These are phyloP conservation scores for Myiotriccus ornatus DNA, from an alignment of 2,797 vertebrate genomes.

Conservation along the genomic window DNA sequence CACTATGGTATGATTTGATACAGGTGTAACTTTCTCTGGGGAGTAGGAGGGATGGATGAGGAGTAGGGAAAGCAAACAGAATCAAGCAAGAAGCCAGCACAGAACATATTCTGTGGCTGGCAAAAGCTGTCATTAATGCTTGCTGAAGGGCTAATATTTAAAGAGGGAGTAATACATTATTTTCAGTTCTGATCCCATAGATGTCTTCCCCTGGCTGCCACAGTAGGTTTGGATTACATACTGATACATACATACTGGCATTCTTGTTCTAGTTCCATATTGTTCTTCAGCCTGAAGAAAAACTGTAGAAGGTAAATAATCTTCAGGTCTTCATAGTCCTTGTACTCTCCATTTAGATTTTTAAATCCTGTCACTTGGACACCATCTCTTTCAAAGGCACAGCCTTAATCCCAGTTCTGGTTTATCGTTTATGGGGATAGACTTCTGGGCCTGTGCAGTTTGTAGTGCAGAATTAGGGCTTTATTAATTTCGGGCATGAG, in stretches of 20 bases:
- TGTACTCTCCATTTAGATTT: background rate
- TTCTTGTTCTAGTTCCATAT: background rate
- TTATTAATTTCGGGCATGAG: background rate
- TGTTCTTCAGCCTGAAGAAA: background rate
- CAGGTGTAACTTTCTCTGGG: background rate
- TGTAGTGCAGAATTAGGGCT: background rate
- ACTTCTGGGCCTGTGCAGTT: background rate
- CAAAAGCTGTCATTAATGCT: background rate
- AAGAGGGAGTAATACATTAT: background rate
- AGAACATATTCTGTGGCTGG: background rate
- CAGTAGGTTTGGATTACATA: background rate
- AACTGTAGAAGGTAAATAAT: background rate
- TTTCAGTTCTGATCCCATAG: background rate
- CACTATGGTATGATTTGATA: background rate
- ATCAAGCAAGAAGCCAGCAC: background rate
- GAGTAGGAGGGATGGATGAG: background rate
- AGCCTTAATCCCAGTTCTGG: background rate
- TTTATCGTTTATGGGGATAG: background rate
- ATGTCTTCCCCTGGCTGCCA: background rate
- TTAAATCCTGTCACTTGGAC: background rate
- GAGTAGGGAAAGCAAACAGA: background rate
- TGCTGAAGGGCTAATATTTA: background rate
- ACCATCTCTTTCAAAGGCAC: background rate
- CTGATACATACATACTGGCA: background rate
- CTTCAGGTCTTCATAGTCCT: background rate